Evolutionary conservation across 2,888 invertebrate species (phyloP).

Genomic region (Himalopsyche japonica): DNA sequence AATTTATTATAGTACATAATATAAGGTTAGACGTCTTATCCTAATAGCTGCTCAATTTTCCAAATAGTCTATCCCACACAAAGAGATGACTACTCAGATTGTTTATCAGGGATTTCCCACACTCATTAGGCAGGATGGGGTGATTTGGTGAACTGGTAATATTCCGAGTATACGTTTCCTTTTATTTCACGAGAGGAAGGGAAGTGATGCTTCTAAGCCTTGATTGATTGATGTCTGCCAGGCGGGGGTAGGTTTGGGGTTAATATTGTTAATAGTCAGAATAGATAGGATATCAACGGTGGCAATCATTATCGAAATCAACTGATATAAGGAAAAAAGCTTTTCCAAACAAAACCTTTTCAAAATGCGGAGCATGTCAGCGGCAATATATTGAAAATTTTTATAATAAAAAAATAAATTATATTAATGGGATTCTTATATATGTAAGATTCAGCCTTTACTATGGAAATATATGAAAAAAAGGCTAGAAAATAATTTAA

Average conservation of each 20-base stretch:
- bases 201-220: conserved; percentile 2
- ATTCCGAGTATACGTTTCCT: neutral
- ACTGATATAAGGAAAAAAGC: neutral
- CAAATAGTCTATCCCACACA: neutral
- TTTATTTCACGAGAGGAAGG: neutral
- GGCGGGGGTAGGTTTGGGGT: neutral
- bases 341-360: neutral
- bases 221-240: conserved; percentile 32
- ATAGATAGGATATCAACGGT: neutral
- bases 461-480: too few species aligned
- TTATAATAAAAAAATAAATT: too few species aligned
- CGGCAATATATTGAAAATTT: too few species aligned
- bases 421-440: too few species aligned
- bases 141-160: neutral
- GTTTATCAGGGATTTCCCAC: conserved; percentile 33
- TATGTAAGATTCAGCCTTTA: too few species aligned
- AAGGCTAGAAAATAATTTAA: too few species aligned
- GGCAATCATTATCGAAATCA: neutral
- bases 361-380: too few species aligned
- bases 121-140: conserved; percentile 31
- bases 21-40: neutral
- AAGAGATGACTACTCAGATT: conserved; percentile 15
- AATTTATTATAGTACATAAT: neutral
- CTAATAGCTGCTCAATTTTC: neutral
- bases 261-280: neutral